Evolutionary conservation across 2,888 invertebrate genomes (phyloP).

Genomic region (Tachina fera): DNA sequence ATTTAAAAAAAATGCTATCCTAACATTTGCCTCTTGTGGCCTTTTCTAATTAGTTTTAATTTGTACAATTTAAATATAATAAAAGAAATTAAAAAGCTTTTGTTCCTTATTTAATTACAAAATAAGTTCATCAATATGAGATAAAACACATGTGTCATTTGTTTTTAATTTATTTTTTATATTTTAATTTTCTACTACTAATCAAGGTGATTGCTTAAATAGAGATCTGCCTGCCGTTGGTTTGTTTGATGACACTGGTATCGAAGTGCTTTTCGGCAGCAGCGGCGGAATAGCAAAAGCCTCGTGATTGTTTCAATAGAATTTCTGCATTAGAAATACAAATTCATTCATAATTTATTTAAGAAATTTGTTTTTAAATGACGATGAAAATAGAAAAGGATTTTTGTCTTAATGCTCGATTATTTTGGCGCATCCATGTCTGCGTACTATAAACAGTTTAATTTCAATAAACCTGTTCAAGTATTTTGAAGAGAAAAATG

Average conservation of each 20-base stretch:
- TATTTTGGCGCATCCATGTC: constrained; percentile 5
- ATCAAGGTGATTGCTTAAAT: constrained; percentile 13
- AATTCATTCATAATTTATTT: constrained; percentile 29
- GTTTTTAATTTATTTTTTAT: constrained; percentile 23
- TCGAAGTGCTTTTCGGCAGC: too few species aligned
- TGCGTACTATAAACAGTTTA: background rate
- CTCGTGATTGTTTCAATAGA: constrained; percentile 7
- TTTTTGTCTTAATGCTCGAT: background rate
- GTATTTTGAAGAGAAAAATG: background rate
- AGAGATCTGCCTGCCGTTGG: too few species aligned
- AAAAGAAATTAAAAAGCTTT: background rate
- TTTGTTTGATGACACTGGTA: too few species aligned
- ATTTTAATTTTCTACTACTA: background rate
- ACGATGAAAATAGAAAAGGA: background rate
- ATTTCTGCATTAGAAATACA: constrained; percentile 18
- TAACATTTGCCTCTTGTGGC: background rate
- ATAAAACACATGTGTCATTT: constrained; percentile 49
- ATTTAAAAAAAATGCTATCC: background rate
- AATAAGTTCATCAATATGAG: constrained; percentile 46
- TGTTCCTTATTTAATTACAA: constrained; percentile 8
- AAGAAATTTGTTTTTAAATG: constrained; percentile 3
- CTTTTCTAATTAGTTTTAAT: background rate
- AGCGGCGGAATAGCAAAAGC: too few species aligned
- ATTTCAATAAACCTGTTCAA: background rate
- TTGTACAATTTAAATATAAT: constrained; percentile 3